Evolutionary conservation across 2,888 invertebrate genomes (phyloP).

Genomic region (Venusia cambrica): DNA sequence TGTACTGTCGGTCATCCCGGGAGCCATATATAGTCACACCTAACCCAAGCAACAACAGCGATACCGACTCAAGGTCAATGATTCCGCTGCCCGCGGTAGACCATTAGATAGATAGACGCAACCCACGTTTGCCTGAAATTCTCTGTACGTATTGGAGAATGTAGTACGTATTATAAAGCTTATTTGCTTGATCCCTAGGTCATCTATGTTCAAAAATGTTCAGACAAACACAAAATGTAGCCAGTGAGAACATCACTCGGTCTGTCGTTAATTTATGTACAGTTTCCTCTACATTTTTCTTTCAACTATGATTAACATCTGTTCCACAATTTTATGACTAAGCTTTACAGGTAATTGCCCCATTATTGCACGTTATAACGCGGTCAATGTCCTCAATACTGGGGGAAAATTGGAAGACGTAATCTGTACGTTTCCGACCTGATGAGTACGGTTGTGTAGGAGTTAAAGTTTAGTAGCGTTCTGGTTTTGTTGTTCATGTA

Average conservation of each 20-base stretch:
- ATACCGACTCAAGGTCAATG: too few species aligned
- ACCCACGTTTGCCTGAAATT: too few species aligned
- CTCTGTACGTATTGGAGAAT: too few species aligned
- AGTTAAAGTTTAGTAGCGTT: slow-evolving; percentile 16
- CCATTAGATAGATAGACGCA: too few species aligned
- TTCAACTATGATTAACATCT: slow-evolving; percentile 30
- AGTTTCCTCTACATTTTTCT: slow-evolving; percentile 27
- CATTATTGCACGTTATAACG: slow-evolving; percentile 32
- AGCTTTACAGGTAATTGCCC: slow-evolving; percentile 38
- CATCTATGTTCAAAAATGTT: too few species aligned
- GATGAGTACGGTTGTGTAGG: slow-evolving; percentile 30
- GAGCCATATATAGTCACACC: too few species aligned
- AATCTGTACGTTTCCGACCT: slow-evolving; percentile 33
- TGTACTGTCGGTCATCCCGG: too few species aligned
- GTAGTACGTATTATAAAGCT: too few species aligned
- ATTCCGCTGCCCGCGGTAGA: too few species aligned
- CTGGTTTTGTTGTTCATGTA: slow-evolving; percentile 13
- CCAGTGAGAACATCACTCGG: slow-evolving; percentile 16
- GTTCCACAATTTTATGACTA: slow-evolving; percentile 35
- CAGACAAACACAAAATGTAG: slow-evolving; percentile 16
- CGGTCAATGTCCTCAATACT: slow-evolving; percentile 39
- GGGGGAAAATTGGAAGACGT: slow-evolving; percentile 29
- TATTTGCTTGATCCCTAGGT: too few species aligned
- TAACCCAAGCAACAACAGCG: too few species aligned
- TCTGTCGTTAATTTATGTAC: slow-evolving; percentile 25